phyloP scores from a whole-genome alignment of 2,888 invertebrate genomes.

The Polylopha cassiicola region DNA sequence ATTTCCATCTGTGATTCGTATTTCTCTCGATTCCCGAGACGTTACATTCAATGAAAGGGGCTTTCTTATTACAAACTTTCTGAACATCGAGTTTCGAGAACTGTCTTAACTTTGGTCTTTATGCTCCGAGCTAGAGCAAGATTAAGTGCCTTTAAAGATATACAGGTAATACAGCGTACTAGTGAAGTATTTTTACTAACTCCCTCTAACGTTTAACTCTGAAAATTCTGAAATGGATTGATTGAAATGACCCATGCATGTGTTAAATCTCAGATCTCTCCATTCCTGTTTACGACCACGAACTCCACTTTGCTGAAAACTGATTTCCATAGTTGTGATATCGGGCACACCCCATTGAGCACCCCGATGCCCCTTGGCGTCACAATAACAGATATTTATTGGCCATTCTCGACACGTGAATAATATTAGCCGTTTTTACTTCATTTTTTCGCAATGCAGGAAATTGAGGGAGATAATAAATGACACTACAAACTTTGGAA shows the following conservation, averaged over 20 bases:
- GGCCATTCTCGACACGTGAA: constrained; percentile 29
- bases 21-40: neutral
- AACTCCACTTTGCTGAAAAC: constrained; percentile 26
- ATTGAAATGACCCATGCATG: constrained; percentile 13
- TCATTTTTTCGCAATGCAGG: constrained; percentile 10
- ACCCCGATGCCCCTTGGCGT: constrained; percentile 29
- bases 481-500: constrained; percentile 2
- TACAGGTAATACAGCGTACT: no score
- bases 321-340: constrained; percentile 43
- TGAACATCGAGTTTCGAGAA: constrained; percentile 1
- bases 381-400: constrained; percentile 44
- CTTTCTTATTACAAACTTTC: constrained; percentile 12
- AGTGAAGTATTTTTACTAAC: no score
- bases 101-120: neutral
- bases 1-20: constrained; percentile 1
- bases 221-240: constrained; percentile 8
- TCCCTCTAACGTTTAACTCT: no score
- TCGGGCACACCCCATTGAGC: constrained; percentile 38
- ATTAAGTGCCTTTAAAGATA: no score
- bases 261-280: constrained; percentile 19
- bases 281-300: constrained; percentile 19
- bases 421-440: constrained; percentile 19
- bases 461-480: constrained; percentile 17
- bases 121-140: no score
- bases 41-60: neutral